Evolutionary conservation across 2,113 vertebrate genomes (phyloP).

Genomic region (Hydropotes inermis): DNA sequence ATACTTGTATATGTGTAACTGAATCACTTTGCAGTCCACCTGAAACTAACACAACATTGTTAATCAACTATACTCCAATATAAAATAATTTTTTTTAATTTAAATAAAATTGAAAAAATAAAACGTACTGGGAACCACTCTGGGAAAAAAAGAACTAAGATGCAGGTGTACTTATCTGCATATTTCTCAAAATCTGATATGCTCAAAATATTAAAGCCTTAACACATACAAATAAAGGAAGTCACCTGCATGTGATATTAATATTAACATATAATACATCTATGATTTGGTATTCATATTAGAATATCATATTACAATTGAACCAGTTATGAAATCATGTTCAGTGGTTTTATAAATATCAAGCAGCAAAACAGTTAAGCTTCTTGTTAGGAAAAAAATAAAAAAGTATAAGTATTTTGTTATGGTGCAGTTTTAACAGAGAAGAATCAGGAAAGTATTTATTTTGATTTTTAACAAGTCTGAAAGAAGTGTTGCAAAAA

Average conservation of each 20-base stretch:
- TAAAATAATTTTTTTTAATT: not conserved
- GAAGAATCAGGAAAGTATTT: slow-evolving; percentile 1
- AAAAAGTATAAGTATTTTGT: not conserved
- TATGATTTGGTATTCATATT: not conserved
- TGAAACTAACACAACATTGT: not conserved
- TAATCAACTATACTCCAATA: not conserved
- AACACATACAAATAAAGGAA: not conserved
- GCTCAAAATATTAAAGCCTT: slow-evolving; percentile 14
- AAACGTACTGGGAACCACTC: not conserved
- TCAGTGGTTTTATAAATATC: not conserved
- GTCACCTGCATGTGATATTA: not conserved
- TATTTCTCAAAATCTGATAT: not conserved
- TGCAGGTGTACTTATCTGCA: not conserved
- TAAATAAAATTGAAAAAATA: not conserved
- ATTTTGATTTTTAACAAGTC: slow-evolving; percentile 28
- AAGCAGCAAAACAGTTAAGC: not conserved
- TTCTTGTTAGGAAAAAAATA: not conserved
- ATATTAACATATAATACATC: not conserved
- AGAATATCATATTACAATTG: not conserved
- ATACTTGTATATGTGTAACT: not conserved
- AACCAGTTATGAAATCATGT: not conserved
- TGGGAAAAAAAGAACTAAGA: not conserved
- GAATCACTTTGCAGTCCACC: not conserved
- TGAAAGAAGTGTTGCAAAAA: not conserved
- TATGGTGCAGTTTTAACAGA: not conserved